Evolutionary conservation across 2,797 vertebrate genomes (phyloP), one percentile per base, ranked within the genome.

Genomic region (Acanthiza pusilla): DNA sequence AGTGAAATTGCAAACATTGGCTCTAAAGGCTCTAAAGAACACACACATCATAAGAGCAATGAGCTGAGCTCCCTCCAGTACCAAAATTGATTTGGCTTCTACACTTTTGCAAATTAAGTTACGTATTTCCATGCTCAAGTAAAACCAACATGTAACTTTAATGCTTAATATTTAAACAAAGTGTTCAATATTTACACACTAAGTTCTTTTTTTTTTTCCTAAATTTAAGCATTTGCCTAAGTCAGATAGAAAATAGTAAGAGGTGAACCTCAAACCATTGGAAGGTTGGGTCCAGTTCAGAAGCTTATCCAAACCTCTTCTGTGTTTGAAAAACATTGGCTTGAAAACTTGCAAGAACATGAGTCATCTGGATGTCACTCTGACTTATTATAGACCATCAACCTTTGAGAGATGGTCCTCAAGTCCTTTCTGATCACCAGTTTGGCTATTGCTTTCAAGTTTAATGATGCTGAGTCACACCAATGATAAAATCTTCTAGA

Each of bases 251-350:
- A 96, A 96, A 96, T 70, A 93, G 89, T 19, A 71, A 74, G 53
- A 89, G 94, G 89, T 83, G 93, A 96, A 96, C 96, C 93, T 97
- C 96, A 96, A 96, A 95, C 92, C 90, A 82, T 55, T 90, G 93
- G 76, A 91, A 95, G 95, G 74, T 73, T 88, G 67, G 74, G 91
- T 70, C 51, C 77, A 85, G 57, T 89, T 95, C 88, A 93, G 88
- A 81, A 95, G 82, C 73, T 83, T 73, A 48, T 72, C 87, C 93
- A 94, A 95, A 91, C 27, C 40, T 40, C 42, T 95, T 82, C 73
- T 89, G 62, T 65, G 70, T 91, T 86, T 93, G 88, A 94, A 96
- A 85, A 74, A 88, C 48, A 70, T 54, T 57, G 68, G 74, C 85
- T 90, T 40, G 18, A 40, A 95, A 78, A 74, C 80, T 57, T 88